Conservation (phyloP, 2,888 invertebrate species). For the Harpagoxenus sublaevis region DNA sequence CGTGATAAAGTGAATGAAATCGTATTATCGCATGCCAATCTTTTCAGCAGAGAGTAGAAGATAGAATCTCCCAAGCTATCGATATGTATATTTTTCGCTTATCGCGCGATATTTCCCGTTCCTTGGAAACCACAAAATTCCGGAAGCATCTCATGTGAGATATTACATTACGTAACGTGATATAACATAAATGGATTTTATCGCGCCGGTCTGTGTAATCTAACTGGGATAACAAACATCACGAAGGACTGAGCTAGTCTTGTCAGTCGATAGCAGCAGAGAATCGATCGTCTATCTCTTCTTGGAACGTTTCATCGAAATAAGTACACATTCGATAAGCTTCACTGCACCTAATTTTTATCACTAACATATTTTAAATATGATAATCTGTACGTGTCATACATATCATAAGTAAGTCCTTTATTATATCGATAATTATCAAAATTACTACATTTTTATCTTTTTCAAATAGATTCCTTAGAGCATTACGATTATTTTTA, state of each 20-base stretch:
- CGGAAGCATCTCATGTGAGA: slow-evolving; percentile 16
- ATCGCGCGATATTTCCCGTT: slow-evolving; percentile 22
- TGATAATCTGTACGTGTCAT: neutral
- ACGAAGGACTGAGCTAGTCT: slow-evolving; percentile 12
- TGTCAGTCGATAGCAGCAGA: slow-evolving; percentile 49
- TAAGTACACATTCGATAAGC: neutral
- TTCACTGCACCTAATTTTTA: neutral
- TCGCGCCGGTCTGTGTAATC: slow-evolving; percentile 48
- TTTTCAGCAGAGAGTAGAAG: neutral
- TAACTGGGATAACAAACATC: slow-evolving; percentile 53
- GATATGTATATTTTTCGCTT: slow-evolving; percentile 4
- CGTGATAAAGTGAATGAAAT: neutral
- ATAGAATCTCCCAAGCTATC: neutral
- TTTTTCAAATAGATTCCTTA: neutral
- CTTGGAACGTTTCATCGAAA: slow-evolving; percentile 31
- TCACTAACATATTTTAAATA: neutral
- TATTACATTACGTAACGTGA: slow-evolving; percentile 56
- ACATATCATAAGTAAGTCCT: neutral
- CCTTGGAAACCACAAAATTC: slow-evolving; percentile 21
- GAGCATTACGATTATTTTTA: slow-evolving; percentile 8
- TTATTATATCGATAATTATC: neutral
- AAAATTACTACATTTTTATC: neutral
- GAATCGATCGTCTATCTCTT: slow-evolving; percentile 64
- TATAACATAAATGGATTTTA: slow-evolving; percentile 53
- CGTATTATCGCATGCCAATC: neutral